Conservation (phyloP, 2,888 invertebrate species). For the Falcaria lacertinaria region DNA sequence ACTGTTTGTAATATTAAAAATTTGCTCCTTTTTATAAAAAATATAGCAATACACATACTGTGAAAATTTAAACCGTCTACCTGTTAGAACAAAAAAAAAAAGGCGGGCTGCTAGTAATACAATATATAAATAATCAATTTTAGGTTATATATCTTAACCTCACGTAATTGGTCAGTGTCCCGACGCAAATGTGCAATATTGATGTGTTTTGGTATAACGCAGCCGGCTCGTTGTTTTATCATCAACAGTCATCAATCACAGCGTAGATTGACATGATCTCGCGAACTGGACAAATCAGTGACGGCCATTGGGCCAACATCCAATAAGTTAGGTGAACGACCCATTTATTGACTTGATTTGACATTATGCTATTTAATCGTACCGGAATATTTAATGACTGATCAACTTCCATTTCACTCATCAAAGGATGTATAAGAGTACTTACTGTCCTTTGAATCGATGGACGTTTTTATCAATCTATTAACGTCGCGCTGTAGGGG, state of each 20-base stretch:
- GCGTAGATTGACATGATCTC: slow-evolving; percentile 17
- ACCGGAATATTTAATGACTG: slow-evolving; percentile 15
- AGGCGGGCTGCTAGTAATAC: too few species aligned
- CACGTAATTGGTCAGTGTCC: slow-evolving; percentile 8
- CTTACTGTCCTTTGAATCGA: neutral
- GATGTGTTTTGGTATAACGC: slow-evolving; percentile 9
- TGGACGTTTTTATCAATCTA: neutral
- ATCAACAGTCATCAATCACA: slow-evolving; percentile 32
- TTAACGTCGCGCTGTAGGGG: neutral
- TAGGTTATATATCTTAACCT: slow-evolving; percentile 5
- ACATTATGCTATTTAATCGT: slow-evolving; percentile 57
- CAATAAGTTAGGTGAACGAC: slow-evolving; percentile 59
- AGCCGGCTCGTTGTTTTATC: slow-evolving; percentile 21
- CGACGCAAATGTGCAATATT: neutral
- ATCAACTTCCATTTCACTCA: slow-evolving; percentile 21
- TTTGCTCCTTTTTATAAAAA: too few species aligned
- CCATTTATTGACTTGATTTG: slow-evolving; percentile 62
- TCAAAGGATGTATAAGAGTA: slow-evolving; percentile 5
- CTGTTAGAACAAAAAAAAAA: too few species aligned
- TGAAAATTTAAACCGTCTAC: too few species aligned
- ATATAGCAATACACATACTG: too few species aligned
- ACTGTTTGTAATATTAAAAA: too few species aligned
- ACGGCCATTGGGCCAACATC: slow-evolving; percentile 34
- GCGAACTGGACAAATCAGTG: slow-evolving; percentile 31
- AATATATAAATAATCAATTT: neutral